These are phyloP conservation scores for Oriolus oriolus DNA, from an alignment of 2,113 vertebrate genomes.

Conservation along the genomic window DNA sequence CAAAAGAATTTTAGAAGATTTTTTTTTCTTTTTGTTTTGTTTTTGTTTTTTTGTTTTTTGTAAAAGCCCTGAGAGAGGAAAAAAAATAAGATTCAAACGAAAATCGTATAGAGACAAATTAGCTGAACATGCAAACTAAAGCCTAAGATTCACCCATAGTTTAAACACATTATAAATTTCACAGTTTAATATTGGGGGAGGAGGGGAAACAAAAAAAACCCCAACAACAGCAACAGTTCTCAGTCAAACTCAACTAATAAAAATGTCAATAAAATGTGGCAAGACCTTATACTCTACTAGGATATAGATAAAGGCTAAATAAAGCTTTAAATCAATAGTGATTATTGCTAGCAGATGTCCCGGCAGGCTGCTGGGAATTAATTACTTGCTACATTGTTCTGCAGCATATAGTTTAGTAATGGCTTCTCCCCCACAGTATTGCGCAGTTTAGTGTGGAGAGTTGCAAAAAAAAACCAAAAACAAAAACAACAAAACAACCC, in stretches of 20 bases:
- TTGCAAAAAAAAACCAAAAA: constrained; percentile 68
- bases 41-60: constrained; percentile 60
- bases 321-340: constrained; percentile 95
- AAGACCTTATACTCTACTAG: constrained; percentile 78
- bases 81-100: constrained; percentile 73
- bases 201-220: constrained; percentile 25
- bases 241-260: constrained; percentile 80
- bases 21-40: constrained; percentile 56
- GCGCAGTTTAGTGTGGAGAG: constrained; percentile 78
- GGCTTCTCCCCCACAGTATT: constrained; percentile 82
- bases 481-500: not conserved
- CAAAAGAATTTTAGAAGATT: constrained; percentile 78
- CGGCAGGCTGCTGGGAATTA: constrained; percentile 63
- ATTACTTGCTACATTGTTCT: constrained; percentile 73
- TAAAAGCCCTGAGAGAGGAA: constrained; percentile 96
- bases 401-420: constrained; percentile 83
- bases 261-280: constrained; percentile 77
- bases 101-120: constrained; percentile 80
- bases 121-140: constrained; percentile 94
- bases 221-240: constrained; percentile 72
- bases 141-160: constrained; percentile 93
- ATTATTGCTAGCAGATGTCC: constrained; percentile 83
- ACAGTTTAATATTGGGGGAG: constrained; percentile 88
- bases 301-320: constrained; percentile 82
- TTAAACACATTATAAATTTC: constrained; percentile 90